These are phyloP conservation scores for Schizopygopsis malacanthus DNA, from an alignment of 2,797 vertebrate species.

Conservation along the genomic window DNA sequence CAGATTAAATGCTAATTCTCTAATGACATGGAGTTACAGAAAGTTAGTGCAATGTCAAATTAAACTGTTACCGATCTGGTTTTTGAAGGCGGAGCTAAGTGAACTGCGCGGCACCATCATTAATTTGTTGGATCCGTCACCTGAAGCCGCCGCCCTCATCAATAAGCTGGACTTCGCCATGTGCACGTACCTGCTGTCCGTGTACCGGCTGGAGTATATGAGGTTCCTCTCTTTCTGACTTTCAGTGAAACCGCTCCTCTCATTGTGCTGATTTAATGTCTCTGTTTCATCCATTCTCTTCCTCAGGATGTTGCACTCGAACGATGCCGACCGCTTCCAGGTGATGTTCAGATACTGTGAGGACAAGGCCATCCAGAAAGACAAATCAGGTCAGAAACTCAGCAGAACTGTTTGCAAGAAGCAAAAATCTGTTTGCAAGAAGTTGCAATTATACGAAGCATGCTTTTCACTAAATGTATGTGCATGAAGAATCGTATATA, in stretches of 20 bases:
- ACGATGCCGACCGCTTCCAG: constrained; percentile 93
- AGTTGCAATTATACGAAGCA: not conserved
- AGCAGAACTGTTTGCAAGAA: not conserved
- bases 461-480: not conserved
- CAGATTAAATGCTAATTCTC: too few species aligned
- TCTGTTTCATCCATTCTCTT: not conserved
- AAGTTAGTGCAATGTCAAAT: not conserved
- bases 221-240: constrained; percentile 70
- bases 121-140: constrained; percentile 91
- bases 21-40: not conserved
- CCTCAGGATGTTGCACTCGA: constrained; percentile 85
- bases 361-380: constrained; percentile 95
- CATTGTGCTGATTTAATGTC: not conserved
- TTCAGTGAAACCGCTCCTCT: too few species aligned
- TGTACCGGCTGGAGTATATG: constrained; percentile 97
- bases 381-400: constrained; percentile 85
- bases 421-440: not conserved
- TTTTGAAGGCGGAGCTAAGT: constrained; percentile 87
- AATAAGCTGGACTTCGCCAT: constrained; percentile 98
- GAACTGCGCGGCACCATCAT: constrained; percentile 92
- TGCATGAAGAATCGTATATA: not conserved
- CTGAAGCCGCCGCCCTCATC: constrained; percentile 91
- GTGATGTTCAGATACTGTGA: constrained; percentile 97
- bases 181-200: constrained; percentile 96
- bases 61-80: not conserved